These are phyloP conservation scores for Odontothrips loti DNA, from an alignment of 2,888 invertebrate genomes.

Conservation along the genomic window DNA sequence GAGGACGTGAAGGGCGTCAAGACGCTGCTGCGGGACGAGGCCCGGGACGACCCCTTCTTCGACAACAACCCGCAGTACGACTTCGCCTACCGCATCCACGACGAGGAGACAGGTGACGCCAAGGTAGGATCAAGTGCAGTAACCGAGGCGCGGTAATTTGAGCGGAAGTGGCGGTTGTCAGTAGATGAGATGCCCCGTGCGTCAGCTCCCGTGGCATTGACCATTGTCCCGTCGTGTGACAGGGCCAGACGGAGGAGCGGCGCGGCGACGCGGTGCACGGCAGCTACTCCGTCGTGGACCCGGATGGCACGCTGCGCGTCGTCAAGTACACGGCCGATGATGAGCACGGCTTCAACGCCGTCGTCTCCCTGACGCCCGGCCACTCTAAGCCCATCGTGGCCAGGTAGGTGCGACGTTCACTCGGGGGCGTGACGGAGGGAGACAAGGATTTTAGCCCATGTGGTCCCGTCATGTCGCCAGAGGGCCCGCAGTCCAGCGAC, in stretches of 20 bases:
- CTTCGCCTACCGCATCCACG: conserved; percentile 30
- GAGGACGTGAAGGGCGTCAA: conserved; percentile 11
- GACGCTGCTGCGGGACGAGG: conserved; percentile 15
- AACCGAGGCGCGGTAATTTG: no score
- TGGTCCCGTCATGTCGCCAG: no score
- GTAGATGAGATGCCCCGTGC: no score
- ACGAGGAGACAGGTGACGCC: conserved; percentile 12
- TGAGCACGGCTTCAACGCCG: conserved; percentile 20
- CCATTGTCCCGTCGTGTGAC: background rate
- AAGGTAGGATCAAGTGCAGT: background rate
- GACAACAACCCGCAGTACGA: conserved; percentile 34
- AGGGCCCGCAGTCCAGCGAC: background rate
- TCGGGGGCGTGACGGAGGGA: no score
- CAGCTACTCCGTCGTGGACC: conserved; percentile 9
- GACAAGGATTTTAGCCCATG: no score
- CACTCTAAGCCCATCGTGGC: conserved; percentile 11
- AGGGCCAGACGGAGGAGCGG: conserved; percentile 5
- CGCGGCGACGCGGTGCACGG: background rate
- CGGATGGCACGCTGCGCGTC: conserved; percentile 11
- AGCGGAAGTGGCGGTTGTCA: no score
- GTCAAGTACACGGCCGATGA: conserved; percentile 9
- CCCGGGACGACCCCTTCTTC: conserved; percentile 30
- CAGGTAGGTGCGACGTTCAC: background rate
- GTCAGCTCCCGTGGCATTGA: no score
- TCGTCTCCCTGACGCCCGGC: background rate